Conservation (phyloP, 2,113 vertebrate genomes). For the Hippoglossus stenolepis region DNA sequence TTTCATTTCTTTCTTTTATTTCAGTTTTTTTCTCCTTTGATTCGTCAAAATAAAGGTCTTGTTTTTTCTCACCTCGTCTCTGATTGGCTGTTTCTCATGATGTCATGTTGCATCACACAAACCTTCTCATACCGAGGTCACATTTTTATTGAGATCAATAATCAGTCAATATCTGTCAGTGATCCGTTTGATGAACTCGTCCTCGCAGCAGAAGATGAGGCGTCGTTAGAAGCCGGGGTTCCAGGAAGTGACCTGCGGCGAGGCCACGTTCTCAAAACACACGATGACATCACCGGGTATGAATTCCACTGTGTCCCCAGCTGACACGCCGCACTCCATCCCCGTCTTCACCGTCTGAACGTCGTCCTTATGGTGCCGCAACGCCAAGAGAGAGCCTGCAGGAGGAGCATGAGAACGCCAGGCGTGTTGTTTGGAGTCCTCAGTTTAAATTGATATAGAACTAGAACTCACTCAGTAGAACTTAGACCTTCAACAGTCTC, state of each 20-base stretch:
- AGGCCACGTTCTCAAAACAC: conserved; percentile 86
- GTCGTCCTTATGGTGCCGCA: conserved; percentile 94
- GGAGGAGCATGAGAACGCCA: neutral
- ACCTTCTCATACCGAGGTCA: neutral
- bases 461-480: too few species aligned
- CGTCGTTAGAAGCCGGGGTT: conserved; percentile 87
- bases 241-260: conserved; percentile 86
- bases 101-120: too few species aligned
- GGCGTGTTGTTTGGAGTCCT: too few species aligned
- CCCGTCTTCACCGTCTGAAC: conserved; percentile 86
- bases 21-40: neutral
- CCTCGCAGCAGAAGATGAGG: conserved; percentile 9
- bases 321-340: conserved; percentile 93
- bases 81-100: neutral
- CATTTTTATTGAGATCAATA: neutral
- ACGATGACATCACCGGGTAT: conserved; percentile 86
- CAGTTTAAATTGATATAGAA: too few species aligned
- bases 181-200: too few species aligned
- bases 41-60: neutral
- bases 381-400: conserved; percentile 85
- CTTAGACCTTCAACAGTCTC: too few species aligned
- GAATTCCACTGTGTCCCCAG: conserved; percentile 83
- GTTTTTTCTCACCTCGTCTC: neutral
- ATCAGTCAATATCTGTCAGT: neutral
- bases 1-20: neutral